Conservation (phyloP, 2,113 vertebrate genomes). For the Pangasianodon gigas region DNA sequence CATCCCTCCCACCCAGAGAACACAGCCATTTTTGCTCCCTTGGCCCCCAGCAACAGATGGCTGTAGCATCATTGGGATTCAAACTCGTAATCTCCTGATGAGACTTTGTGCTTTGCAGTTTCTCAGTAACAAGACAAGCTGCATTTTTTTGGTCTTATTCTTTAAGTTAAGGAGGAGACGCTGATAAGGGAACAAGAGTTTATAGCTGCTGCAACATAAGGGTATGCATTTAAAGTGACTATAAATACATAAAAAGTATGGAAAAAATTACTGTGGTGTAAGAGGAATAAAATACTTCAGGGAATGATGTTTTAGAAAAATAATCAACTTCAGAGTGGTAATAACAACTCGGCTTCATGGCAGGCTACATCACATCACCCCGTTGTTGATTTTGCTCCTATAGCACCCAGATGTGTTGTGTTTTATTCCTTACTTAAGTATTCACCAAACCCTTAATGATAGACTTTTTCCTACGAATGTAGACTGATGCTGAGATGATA, state of each 20-base stretch:
- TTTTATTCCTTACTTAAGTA: not conserved
- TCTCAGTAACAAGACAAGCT: not conserved
- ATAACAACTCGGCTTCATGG: too few species aligned
- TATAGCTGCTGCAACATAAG: not conserved
- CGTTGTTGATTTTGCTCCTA: not conserved
- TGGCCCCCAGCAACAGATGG: not conserved
- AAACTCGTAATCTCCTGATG: not conserved
- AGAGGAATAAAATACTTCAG: not conserved
- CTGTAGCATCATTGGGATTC: not conserved
- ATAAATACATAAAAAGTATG: not conserved
- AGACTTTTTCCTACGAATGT: not conserved
- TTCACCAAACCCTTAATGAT: not conserved
- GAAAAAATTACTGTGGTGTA: not conserved
- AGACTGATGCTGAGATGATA: not conserved
- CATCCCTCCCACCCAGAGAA: not conserved
- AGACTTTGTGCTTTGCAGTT: too few species aligned
- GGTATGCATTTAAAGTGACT: not conserved
- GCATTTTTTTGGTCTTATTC: too few species aligned
- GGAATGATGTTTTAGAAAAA: not conserved
- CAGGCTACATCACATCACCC: not conserved
- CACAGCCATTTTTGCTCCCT: not conserved
- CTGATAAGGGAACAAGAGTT: not conserved
- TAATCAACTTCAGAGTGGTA: not conserved
- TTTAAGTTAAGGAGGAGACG: too few species aligned
- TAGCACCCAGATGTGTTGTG: not conserved